Evolutionary conservation across 2,113 vertebrate species (phyloP).

Genomic region (Nerophis ophidion): DNA sequence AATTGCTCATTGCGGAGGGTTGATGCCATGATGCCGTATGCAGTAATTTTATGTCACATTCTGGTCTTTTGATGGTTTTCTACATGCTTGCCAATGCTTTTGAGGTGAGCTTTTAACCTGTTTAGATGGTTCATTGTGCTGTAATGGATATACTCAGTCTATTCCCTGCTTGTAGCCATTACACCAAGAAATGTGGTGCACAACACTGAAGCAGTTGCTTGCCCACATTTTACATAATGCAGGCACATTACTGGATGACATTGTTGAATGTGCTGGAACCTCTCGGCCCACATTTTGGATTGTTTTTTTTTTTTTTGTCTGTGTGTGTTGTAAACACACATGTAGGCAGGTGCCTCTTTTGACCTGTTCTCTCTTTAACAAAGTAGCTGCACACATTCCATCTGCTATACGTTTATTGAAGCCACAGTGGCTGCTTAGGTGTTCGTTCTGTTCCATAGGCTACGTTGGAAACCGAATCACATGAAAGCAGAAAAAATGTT

Average conservation of each 20-base stretch:
- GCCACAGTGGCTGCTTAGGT: not conserved
- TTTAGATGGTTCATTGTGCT: not conserved
- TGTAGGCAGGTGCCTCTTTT: constrained; percentile 1
- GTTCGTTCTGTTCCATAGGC: no score
- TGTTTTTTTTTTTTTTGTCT: not conserved
- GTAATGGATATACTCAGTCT: not conserved
- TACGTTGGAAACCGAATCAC: no score
- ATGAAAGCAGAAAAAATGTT: no score
- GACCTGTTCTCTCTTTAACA: constrained; percentile 6
- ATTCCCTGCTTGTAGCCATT: not conserved
- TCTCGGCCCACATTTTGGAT: constrained; percentile 1
- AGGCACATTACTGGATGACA: constrained; percentile 3
- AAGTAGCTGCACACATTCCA: not conserved
- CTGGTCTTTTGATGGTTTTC: not conserved
- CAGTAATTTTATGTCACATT: constrained; percentile 10
- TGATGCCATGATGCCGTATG: constrained; percentile 3
- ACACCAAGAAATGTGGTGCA: constrained; percentile 4
- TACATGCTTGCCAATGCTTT: constrained; percentile 14
- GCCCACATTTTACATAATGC: constrained; percentile 14
- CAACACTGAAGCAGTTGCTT: not conserved
- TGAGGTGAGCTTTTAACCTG: not conserved
- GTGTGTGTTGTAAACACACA: constrained; percentile 7
- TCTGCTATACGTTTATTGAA: not conserved
- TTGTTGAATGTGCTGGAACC: not conserved
- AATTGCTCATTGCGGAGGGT: not conserved